A percentile compares a stretch with the other conserved stretches of the same genome.
These are phyloP conservation scores for Masticophis lateralis DNA, from an alignment of 2,797 vertebrate species.

Conservation along the genomic window DNA sequence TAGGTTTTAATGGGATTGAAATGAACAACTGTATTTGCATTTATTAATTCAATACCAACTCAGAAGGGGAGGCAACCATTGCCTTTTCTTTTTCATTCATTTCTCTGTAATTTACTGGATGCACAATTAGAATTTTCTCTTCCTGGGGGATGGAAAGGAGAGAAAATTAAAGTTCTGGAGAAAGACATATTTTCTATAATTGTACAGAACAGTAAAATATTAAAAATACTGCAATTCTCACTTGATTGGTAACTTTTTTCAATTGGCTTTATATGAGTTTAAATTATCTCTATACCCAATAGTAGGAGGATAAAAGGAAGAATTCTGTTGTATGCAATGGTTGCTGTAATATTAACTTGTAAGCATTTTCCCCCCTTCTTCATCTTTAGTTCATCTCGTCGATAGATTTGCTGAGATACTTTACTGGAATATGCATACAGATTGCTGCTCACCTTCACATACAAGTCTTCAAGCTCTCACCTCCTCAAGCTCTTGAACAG, in stretches of 20 bases:
- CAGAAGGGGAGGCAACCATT: background rate
- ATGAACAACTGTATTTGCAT: background rate
- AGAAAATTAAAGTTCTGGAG: background rate
- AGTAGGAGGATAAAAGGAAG: background rate
- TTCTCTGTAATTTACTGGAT: background rate
- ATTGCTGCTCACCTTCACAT: slow-evolving; percentile 92
- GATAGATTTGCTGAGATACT: slow-evolving; percentile 89
- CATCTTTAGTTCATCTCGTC: slow-evolving; percentile 83
- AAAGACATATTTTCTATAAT: background rate
- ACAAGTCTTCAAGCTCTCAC: slow-evolving; percentile 88
- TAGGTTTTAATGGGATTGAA: background rate
- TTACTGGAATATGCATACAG: slow-evolving; percentile 88
- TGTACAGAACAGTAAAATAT: background rate
- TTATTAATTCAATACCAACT: background rate
- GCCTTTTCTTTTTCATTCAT: background rate
- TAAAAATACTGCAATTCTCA: background rate
- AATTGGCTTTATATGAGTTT: background rate
- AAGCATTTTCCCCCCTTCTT: slow-evolving; percentile 42
- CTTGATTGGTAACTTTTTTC: background rate
- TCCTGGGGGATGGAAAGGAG: background rate
- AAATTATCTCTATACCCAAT: background rate
- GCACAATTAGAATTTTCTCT: background rate
- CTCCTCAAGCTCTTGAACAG: slow-evolving; percentile 79
- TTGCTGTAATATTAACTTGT: background rate
- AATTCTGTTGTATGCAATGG: background rate